Percentiles rank a stretch among this genome's conserved stretches.
Evolutionary conservation across 2,888 invertebrate species (phyloP).

Genomic region (Rotaria socialis): DNA sequence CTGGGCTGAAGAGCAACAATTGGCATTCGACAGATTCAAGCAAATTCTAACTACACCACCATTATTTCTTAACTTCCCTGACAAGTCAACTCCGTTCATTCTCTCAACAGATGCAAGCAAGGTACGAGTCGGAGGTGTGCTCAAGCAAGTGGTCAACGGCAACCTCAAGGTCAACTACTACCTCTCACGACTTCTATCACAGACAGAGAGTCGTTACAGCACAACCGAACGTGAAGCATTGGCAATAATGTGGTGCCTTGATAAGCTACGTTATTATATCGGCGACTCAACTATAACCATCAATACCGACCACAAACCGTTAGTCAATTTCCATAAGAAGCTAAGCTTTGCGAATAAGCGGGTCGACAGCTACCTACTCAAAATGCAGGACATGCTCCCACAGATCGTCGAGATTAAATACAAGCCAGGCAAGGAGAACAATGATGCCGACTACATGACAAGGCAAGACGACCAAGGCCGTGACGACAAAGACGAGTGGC

Average conservation of each 20-base stretch:
- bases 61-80: neutral
- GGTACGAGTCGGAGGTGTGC: neutral
- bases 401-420: neutral
- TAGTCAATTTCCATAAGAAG: neutral
- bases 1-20: neutral
- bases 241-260: neutral
- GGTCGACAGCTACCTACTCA: neutral
- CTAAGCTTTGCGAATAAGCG: neutral
- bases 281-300: neutral
- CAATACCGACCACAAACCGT: neutral
- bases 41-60: neutral
- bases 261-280: neutral
- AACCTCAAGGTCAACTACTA: neutral
- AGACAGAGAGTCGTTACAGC: neutral
- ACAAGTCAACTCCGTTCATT: neutral
- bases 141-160: neutral
- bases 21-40: neutral
- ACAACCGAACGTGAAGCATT: neutral
- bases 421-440: neutral
- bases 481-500: too few relatives aligned
- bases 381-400: neutral
- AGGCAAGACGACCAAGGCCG: neutral
- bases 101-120: neutral
- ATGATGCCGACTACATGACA: neutral
- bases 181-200: neutral